Conservation (phyloP, 1,140 invertebrate species). For the Nasonia vitripennis region DNA sequence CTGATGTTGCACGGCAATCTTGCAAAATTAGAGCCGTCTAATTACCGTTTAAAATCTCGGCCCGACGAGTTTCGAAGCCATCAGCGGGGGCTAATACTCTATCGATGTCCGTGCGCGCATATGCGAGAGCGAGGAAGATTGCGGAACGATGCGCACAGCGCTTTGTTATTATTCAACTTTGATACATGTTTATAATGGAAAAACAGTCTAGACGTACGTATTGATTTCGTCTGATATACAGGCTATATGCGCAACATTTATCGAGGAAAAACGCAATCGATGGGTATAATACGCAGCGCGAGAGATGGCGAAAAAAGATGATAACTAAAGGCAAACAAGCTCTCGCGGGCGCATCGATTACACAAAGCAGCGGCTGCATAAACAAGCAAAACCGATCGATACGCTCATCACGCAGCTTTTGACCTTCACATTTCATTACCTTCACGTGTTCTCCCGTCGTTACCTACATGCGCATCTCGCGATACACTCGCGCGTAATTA, state of each 20-base stretch:
- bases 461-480: not conserved
- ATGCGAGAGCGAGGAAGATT: not conserved
- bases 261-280: no score
- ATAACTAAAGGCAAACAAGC: not conserved
- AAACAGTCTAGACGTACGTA: not conserved
- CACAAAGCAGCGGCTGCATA: not conserved
- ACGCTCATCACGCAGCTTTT: not conserved
- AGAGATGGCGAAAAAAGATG: not conserved
- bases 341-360: not conserved
- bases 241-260: no score
- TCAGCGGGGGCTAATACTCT: not conserved
- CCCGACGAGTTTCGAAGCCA: not conserved
- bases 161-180: not conserved
- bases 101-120: not conserved
- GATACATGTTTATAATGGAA: not conserved
- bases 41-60: conserved; percentile 32
- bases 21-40: conserved; percentile 8
- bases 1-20: not conserved
- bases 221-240: not conserved
- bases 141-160: not conserved
- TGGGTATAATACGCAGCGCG: no score
- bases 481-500: conserved; percentile 18
- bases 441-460: not conserved
- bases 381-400: not conserved
- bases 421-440: not conserved